Evolutionary conservation across 2,113 vertebrate genomes (phyloP).

Genomic region (Burhinus oedicnemus): DNA sequence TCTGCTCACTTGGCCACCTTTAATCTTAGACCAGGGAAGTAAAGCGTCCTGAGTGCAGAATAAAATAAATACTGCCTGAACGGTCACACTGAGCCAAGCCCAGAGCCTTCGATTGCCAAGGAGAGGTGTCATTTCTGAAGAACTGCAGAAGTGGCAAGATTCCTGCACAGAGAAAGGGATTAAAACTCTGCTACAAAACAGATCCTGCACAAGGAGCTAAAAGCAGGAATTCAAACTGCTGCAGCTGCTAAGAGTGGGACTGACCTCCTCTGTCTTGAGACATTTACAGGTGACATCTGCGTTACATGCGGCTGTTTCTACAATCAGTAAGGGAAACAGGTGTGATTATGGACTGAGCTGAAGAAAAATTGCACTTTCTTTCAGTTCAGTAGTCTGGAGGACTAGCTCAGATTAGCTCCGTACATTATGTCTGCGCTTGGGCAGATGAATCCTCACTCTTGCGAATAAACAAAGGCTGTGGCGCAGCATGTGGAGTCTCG

Average conservation of each 20-base stretch:
- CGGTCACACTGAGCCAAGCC: not conserved
- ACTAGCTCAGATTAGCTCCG: not conserved
- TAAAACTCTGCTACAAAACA: not conserved
- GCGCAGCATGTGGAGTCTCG: not conserved
- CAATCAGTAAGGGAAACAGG: not conserved
- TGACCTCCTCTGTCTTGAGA: not conserved
- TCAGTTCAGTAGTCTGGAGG: not conserved
- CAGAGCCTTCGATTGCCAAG: not conserved
- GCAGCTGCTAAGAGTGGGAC: not conserved
- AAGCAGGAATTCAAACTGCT: not conserved
- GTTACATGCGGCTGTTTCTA: not conserved
- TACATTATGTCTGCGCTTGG: not conserved
- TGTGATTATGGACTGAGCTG: not conserved
- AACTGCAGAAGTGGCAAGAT: not conserved
- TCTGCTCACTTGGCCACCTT: not conserved
- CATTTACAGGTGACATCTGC: not conserved
- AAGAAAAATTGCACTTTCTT: not conserved
- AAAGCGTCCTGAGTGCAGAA: not conserved
- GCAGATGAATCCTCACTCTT: slow-evolving; percentile 35
- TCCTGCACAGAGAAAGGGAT: not conserved
- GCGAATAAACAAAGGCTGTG: slow-evolving; percentile 14
- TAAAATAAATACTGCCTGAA: not conserved
- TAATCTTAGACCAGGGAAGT: not conserved
- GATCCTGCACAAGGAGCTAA: not conserved
- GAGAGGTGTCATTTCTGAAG: not conserved